Conservation (phyloP, 2,888 invertebrate genomes). For the Villa cingulata region DNA sequence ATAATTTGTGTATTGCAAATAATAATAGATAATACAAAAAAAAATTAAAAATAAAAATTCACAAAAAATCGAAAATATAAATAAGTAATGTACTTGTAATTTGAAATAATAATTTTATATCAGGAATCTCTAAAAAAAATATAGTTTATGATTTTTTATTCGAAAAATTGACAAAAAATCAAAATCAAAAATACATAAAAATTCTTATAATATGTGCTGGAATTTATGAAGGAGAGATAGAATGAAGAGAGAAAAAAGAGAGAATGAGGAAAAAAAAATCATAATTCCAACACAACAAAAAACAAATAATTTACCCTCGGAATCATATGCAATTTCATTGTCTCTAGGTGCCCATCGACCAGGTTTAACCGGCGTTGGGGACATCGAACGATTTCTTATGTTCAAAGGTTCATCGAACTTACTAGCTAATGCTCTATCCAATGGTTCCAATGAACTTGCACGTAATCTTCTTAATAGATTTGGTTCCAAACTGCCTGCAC, state of each 20-base stretch:
- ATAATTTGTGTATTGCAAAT: too few relatives aligned
- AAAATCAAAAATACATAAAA: not conserved
- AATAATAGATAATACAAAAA: too few relatives aligned
- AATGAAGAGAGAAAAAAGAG: not conserved
- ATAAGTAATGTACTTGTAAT: too few relatives aligned
- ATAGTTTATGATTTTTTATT: too few relatives aligned
- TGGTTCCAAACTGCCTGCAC: conserved; percentile 11
- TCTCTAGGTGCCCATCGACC: conserved; percentile 55
- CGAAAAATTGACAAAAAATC: not conserved
- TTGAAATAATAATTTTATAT: too few relatives aligned
- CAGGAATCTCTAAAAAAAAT: too few relatives aligned
- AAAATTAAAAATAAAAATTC: too few relatives aligned
- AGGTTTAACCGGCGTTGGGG: conserved; percentile 59
- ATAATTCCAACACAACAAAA: not conserved
- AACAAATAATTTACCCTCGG: conserved; percentile 46
- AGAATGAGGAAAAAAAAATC: not conserved
- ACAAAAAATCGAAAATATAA: too few relatives aligned
- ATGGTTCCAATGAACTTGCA: conserved; percentile 31
- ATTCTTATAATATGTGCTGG: not conserved
- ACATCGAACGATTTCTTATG: conserved; percentile 40
- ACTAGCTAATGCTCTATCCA: conserved; percentile 31
- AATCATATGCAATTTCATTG: conserved; percentile 58
- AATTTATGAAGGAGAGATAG: not conserved
- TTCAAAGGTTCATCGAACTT: conserved; percentile 24
- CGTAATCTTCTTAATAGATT: conserved; percentile 26